A percentile compares a stretch with the other conserved stretches of the same genome.
Conservation (phyloP, 2,888 invertebrate species). For the Mellilla xanthometata region DNA sequence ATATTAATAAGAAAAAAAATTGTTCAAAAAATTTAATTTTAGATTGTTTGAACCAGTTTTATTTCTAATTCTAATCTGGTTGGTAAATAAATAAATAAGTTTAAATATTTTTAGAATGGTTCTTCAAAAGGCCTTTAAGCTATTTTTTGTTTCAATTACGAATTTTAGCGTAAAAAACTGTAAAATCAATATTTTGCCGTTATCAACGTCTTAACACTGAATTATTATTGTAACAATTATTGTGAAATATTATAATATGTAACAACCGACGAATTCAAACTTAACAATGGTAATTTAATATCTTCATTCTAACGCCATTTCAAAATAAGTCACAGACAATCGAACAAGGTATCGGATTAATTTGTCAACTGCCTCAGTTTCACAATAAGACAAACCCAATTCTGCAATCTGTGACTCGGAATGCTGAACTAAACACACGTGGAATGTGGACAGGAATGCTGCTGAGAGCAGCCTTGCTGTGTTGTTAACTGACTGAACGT, state of each 20-base stretch:
- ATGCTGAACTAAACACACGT: conserved; percentile 36
- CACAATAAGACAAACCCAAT: conserved; percentile 34
- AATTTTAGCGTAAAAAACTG: no score
- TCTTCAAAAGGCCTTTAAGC: no score
- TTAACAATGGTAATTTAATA: conserved; percentile 2
- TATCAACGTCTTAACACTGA: no score
- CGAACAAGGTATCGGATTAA: conserved; percentile 38
- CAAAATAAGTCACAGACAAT: conserved; percentile 29
- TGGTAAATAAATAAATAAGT: no score
- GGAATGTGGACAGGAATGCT: conserved; percentile 24
- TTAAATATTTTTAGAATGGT: no score
- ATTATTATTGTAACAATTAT: no score
- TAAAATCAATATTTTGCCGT: no score
- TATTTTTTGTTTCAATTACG: no score
- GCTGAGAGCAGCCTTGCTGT: conserved; percentile 6
- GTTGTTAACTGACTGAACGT: background rate
- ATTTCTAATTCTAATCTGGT: no score
- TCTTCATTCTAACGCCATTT: conserved; percentile 14
- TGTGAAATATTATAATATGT: background rate
- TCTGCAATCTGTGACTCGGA: conserved; percentile 39
- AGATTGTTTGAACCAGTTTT: no score
- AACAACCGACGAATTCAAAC: background rate
- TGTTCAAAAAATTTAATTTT: no score
- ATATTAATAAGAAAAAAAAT: no score
- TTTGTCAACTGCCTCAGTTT: conserved; percentile 44